These are phyloP conservation scores for Dryobotodes eremita DNA, from an alignment of 2,888 invertebrate species.

Conservation along the genomic window DNA sequence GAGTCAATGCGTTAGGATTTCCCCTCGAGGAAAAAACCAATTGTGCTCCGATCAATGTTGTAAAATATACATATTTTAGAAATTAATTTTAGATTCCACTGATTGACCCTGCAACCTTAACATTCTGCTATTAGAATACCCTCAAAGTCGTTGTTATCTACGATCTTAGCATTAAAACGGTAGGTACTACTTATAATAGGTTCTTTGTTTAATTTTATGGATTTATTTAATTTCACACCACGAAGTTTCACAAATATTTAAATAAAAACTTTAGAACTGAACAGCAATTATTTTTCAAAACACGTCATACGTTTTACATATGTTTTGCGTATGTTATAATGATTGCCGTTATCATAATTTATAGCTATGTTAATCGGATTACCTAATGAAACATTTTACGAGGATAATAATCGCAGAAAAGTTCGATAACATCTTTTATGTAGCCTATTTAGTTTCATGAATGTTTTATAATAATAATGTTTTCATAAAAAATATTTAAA, in stretches of 20 bases:
- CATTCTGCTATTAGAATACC: neutral
- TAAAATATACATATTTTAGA: neutral
- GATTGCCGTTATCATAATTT: neutral
- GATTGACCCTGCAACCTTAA: neutral
- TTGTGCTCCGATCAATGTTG: neutral
- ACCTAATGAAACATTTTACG: too few relatives aligned
- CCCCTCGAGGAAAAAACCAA: neutral
- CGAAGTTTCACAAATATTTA: neutral
- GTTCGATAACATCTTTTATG: neutral
- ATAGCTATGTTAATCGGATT: neutral
- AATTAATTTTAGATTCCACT: neutral
- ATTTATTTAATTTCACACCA: neutral
- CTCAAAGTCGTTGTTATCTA: neutral
- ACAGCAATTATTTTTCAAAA: constrained; percentile 1
- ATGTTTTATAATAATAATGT: too few relatives aligned
- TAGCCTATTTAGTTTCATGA: neutral
- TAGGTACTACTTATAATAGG: neutral
- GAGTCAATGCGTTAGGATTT: neutral
- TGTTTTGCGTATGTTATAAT: neutral
- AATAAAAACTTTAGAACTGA: neutral
- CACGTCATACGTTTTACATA: neutral
- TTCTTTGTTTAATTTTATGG: neutral
- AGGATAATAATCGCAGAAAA: neutral
- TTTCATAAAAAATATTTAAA: too few relatives aligned
- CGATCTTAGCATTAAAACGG: neutral